Evolutionary conservation across 2,113 vertebrate genomes (phyloP), one percentile per base, ranked within the genome.

Genomic region (Smithornis capensis): DNA sequence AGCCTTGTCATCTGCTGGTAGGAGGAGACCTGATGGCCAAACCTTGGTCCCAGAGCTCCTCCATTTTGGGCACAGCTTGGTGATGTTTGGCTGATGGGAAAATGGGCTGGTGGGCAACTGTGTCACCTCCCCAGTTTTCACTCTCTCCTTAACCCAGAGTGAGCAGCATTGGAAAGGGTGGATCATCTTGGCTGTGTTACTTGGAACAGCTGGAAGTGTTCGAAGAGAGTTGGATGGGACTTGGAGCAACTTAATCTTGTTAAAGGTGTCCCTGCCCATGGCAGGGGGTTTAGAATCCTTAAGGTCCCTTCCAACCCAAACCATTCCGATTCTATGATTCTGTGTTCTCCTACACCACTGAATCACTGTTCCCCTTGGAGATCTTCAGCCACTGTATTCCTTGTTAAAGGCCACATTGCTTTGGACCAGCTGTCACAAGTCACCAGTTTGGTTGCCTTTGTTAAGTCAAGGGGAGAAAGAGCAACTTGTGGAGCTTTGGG

Each of bases 101-200:
- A 31, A 50, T 15, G n/a, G 16, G 15, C 11, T 62, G 42, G 8
- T 64, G 53, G 19, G 18, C 5, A 37, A 25, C 35, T 9, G 63
- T 5, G 31, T 62, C 47, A 45, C 29, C 28, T 63, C 6, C 9
- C 10, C 3, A 4, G 7, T 33, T 87, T 77, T 57, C 10, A 31
- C 4, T 62, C 52, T 4, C 0, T 28, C 42, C 55, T 5, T 24
- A 84, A 6, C 18, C 50, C 35, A 10, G 50, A 55, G 47, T 22
- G 33, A 59, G 52, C 0, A 0, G 29, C 53, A 10, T 1, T 9
- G 4, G 12, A 50, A 12, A 35, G 4, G 23, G 37, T 4, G 12
- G 38, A 40, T 63, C 15, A 3, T 29, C 50, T 67, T 50, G 45
- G 19, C 42, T 12, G 1, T 4, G 27, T 47, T 12, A 7, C 62